Conservation (phyloP, 2,797 vertebrate genomes). For the Perodicticus potto region DNA sequence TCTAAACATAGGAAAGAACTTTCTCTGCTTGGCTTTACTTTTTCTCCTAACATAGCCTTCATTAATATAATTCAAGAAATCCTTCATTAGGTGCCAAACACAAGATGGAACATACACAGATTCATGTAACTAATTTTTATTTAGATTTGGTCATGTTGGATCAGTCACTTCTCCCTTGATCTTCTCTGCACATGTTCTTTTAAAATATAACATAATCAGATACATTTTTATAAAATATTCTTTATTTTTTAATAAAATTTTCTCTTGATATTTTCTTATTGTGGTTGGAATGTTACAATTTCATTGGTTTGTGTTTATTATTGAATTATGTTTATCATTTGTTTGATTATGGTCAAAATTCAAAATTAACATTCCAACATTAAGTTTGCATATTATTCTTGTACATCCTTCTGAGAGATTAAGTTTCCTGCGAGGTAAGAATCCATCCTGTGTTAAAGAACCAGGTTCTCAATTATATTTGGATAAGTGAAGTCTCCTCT, state of each 20-base stretch:
- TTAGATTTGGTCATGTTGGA: not conserved
- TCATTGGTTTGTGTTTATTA: not conserved
- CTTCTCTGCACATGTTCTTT: not conserved
- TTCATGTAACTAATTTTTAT: not conserved
- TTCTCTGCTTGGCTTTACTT: not conserved
- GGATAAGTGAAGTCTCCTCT: not conserved
- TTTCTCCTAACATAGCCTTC: not conserved
- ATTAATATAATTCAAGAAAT: not conserved
- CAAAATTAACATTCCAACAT: constrained; percentile 20
- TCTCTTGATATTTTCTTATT: not conserved
- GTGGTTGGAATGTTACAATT: not conserved
- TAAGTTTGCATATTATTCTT: not conserved
- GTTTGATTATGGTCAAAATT: not conserved
- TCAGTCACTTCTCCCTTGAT: not conserved
- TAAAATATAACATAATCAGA: not conserved
- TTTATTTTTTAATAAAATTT: not conserved
- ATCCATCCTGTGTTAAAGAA: not conserved
- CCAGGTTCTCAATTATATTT: not conserved
- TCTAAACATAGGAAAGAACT: not conserved
- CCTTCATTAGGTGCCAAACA: not conserved
- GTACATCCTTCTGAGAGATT: not conserved
- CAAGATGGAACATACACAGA: not conserved
- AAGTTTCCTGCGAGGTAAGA: not conserved
- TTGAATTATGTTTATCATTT: not conserved
- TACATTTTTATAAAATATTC: not conserved